These are phyloP conservation scores for Danio jaintianensis DNA, from an alignment of 2,797 vertebrate species.

Conservation along the genomic window DNA sequence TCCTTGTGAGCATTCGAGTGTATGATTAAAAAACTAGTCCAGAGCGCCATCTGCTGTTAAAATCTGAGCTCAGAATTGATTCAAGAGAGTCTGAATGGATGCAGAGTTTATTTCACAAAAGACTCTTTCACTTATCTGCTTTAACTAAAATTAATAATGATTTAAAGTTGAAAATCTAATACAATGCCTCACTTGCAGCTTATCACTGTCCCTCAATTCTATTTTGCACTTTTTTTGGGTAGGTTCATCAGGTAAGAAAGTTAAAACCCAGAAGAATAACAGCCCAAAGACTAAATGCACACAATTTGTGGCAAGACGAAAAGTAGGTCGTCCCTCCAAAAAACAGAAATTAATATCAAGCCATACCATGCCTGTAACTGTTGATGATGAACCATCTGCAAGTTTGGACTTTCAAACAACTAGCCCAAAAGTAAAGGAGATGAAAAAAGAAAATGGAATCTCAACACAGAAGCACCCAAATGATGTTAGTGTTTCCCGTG, in stretches of 20 bases:
- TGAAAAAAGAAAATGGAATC: conserved; percentile 35
- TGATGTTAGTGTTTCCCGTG: conserved; percentile 12
- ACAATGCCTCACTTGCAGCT: too few species aligned
- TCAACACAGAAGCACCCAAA: neutral
- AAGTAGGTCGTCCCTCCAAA: neutral
- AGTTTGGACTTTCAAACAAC: conserved; percentile 19
- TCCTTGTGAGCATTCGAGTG: too few species aligned
- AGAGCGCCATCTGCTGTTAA: too few species aligned
- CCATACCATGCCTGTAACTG: neutral
- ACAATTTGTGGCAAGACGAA: neutral
- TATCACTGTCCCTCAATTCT: neutral
- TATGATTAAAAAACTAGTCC: too few species aligned
- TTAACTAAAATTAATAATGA: too few species aligned
- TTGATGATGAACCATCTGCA: neutral
- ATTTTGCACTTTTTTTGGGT: neutral
- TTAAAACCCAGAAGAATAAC: neutral
- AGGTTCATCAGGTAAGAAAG: conserved; percentile 1
- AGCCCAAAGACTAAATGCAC: neutral
- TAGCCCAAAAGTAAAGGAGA: neutral
- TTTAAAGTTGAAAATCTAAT: too few species aligned
- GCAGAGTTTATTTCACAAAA: too few species aligned
- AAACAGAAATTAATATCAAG: neutral
- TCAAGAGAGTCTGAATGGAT: too few species aligned
- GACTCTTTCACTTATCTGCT: too few species aligned
- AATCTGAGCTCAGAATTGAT: too few species aligned